Evolutionary conservation across 2,888 invertebrate genomes (phyloP), one percentile per base, ranked within the genome.

Genomic region (Dolichomitus sp.): DNA sequence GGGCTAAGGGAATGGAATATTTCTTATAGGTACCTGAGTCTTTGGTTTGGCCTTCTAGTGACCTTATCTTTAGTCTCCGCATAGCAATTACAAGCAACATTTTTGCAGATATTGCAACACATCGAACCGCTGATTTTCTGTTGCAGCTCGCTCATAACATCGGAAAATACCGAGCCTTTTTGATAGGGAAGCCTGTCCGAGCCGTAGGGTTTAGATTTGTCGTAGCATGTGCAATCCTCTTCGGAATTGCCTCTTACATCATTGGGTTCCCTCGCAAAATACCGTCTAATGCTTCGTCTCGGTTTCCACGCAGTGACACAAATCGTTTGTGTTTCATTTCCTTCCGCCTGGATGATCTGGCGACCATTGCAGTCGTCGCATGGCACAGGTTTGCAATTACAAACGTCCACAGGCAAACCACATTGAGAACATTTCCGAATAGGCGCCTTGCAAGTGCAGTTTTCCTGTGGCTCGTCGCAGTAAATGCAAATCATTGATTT

Each of bases 61-160:
- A 37, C 66, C 45, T 70, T 27, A 0, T 75, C 19, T 0, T 59
- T 37, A 0, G 40, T 2, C n/a, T 14, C 27, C 14, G 27, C 50
- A 45, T 69, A 66, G 52, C 91, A 91, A 48, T 84, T 86, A 30
- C 90, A 91, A 0, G 88, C 87, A 42, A 68, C 73, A 59, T 81
- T 86, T 65, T 83, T 78, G 52, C 92, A 91, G 4, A 77, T 61
- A 7, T 87, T 81, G 42, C 89, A 90, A 57, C 84, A 86, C 14
- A 81, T 74, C 1, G 88, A 87, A 14, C 86, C 86, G 74, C 86
- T 88, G 11, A 92, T 88, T 83, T 90, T 92, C 40, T 88, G 85
- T 57, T 91, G 89, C 23, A 92, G 75, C 73, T 92, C 92, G 69
- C 68, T 87, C 88, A 92, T 88, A 27, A 91, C 89, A 42, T 90